Base-by-base conservation (phyloP, 2,113 vertebrate genomes). In the Ceuthmochares aereus region DNA sequence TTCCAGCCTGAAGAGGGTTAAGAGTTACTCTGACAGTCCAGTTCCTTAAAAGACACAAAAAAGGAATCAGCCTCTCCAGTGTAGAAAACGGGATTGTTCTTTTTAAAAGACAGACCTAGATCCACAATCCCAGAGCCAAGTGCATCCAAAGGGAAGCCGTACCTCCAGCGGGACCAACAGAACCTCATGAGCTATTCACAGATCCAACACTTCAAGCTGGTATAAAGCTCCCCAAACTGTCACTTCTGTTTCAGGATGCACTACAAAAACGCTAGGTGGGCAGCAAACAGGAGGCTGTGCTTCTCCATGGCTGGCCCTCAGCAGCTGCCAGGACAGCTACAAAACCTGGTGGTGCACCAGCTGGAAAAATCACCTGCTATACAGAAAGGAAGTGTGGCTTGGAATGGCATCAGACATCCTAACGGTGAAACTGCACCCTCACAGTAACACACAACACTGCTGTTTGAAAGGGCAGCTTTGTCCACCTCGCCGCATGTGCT, bases 291-390 rank as follows among this genome's bases (percentile, higher is more conserved):
- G 27, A 52, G 21, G 21, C 70, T 47, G 26, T 55, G 37, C 29
- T 91, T 15, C 69, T 54, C 77, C 15, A 7, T 0, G 2, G 51
- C 63, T 60, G 62, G 29, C 40, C 58, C 40, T 49, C 23, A 40
- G 76, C 45, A 52, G 79, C 58, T 92, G 37, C 37, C 32, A 20
- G 54, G 86, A 70, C 75, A 90, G 42, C 56, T 32, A 30, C 0
- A 0, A 69, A 87, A 90, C 14, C 42, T 1, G 0, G 36, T 7
- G 49, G 23, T 23, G 67, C 40, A 26, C 16, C 4, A 34, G 36
- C 2, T 54, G 21, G 52, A 76, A 51, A 62, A 52, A 47, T 36
- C 2, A 2, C 1, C 0, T 20, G 26, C 36, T 14, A 16, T 18
- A 43, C 1, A 9, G 45, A 80, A 92, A 68, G 25, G 36, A 79